These are phyloP conservation scores for Vireo altiloquus DNA, from an alignment of 2,113 vertebrate genomes.

Conservation along the genomic window DNA sequence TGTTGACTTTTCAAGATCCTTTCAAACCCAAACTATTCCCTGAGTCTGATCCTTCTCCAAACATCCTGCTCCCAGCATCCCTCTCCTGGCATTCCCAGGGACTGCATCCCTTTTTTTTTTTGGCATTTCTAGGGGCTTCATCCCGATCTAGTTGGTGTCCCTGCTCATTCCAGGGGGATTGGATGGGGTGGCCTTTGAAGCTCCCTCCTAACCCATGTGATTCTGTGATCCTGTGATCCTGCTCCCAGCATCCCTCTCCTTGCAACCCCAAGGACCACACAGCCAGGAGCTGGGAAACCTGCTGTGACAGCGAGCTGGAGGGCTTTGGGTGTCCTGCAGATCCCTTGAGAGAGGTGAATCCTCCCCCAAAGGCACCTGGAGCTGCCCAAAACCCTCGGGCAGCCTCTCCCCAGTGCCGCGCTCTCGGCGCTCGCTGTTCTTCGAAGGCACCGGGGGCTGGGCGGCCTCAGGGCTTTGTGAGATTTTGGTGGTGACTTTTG, in stretches of 20 bases:
- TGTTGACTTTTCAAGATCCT: neutral
- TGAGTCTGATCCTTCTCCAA: neutral
- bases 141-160: neutral
- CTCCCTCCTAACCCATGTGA: neutral
- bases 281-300: neutral
- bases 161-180: neutral
- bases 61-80: neutral
- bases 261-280: neutral
- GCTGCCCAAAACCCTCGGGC: neutral
- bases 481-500: slow-evolving; percentile 30
- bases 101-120: neutral
- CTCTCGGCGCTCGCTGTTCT: slow-evolving; percentile 52
- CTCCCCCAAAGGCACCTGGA: fast-evolving
- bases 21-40: neutral
- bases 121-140: neutral
- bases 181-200: neutral
- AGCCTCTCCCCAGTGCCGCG: neutral
- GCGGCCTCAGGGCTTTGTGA: neutral
- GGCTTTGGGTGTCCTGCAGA: neutral
- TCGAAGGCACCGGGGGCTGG: slow-evolving; percentile 53
- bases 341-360: neutral
- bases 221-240: neutral
- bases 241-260: neutral
- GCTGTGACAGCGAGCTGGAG: fast-evolving
- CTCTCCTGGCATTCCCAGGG: neutral